Evolutionary conservation across 2,113 vertebrate genomes (phyloP).

Genomic region (Nesospiza acunhae): DNA sequence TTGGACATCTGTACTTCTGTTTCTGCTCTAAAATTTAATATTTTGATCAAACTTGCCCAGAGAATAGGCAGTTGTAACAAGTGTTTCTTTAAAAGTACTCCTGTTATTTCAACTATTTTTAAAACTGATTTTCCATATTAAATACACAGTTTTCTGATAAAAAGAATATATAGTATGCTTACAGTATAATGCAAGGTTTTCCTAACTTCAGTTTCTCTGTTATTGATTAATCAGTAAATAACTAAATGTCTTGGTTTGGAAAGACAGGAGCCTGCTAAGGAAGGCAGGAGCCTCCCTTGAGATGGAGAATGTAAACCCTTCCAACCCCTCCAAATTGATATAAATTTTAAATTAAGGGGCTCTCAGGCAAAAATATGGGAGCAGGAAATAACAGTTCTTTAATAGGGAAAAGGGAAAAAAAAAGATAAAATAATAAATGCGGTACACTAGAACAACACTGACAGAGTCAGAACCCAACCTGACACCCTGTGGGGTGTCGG

Average conservation of each 20-base stretch:
- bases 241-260: not conserved
- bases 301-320: no score
- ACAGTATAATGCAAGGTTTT: not conserved
- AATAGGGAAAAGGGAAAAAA: no score
- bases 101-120: not conserved
- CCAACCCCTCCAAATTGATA: no score
- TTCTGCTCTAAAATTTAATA: not conserved
- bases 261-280: no score
- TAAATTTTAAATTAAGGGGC: no score
- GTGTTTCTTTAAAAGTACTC: not conserved
- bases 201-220: not conserved
- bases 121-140: not conserved
- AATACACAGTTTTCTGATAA: not conserved
- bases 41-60: not conserved
- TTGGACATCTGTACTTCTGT: not conserved
- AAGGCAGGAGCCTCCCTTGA: no score
- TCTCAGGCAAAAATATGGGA: no score
- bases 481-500: no score
- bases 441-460: no score
- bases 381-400: no score
- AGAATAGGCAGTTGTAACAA: not conserved
- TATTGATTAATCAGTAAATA: not conserved
- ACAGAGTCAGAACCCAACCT: no score
- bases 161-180: not conserved
- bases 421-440: no score